Conservation (phyloP, 2,113 vertebrate genomes). For the Shinisaurus crocodilurus region DNA sequence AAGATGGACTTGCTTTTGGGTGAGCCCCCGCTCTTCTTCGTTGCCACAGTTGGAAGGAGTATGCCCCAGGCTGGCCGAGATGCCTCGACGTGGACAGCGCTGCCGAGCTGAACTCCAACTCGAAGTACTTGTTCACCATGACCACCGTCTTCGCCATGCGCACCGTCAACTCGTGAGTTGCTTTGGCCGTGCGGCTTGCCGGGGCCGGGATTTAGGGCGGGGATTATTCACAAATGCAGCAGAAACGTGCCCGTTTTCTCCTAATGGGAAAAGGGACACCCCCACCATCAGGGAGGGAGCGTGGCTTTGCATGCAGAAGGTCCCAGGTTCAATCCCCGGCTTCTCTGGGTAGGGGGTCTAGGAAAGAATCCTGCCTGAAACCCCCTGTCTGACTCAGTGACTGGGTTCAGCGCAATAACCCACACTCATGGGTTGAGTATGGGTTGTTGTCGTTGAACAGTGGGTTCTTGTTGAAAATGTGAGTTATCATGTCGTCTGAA, state of each 20-base stretch:
- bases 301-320: not conserved
- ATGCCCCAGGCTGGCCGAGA: slow-evolving; percentile 60
- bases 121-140: not conserved
- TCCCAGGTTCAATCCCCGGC: no score
- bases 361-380: no score
- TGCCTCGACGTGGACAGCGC: slow-evolving; percentile 58
- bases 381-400: no score
- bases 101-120: slow-evolving; percentile 54
- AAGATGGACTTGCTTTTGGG: not conserved
- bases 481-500: no score
- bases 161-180: slow-evolving; percentile 11
- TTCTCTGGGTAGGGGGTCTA: no score
- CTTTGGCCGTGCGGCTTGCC: not conserved
- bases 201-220: not conserved
- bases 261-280: no score
- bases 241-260: not conserved
- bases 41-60: slow-evolving; percentile 63
- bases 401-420: no score
- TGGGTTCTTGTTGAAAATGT: no score
- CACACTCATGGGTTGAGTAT: no score
- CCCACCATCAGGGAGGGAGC: not conserved
- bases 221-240: no score
- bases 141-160: not conserved
- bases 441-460: no score
- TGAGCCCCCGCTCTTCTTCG: not conserved